Conservation (phyloP, 2,888 invertebrate genomes). For the Drosophila cyrtoloma region DNA sequence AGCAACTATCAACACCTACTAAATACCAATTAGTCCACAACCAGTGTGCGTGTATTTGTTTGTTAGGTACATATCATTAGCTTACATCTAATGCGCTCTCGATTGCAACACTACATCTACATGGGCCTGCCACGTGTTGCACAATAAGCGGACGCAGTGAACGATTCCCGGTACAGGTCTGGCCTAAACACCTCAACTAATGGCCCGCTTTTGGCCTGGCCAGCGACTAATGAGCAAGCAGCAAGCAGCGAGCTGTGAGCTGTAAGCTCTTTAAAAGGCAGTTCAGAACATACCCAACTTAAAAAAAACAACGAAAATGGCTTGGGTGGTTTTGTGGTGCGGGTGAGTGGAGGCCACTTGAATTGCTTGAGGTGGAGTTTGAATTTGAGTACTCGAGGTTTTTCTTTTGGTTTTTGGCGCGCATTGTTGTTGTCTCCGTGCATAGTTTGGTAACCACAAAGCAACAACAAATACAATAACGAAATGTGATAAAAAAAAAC, state of each 20-base stretch:
- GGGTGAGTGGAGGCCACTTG: slow-evolving; percentile 48
- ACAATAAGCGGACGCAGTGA: slow-evolving; percentile 60
- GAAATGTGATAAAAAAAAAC: slow-evolving; percentile 39
- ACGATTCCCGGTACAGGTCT: slow-evolving; percentile 39
- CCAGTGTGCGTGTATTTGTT: slow-evolving; percentile 13
- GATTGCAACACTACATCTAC: slow-evolving; percentile 68
- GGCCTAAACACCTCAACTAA: slow-evolving; percentile 75
- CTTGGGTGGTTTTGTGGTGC: slow-evolving; percentile 12
- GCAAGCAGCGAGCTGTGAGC: slow-evolving; percentile 55
- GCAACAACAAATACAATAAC: slow-evolving; percentile 5
- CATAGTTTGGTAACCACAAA: slow-evolving; percentile 17
- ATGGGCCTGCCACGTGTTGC: slow-evolving; percentile 57
- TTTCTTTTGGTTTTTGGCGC: slow-evolving; percentile 42
- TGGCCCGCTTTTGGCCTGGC: slow-evolving; percentile 54
- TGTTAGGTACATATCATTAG: slow-evolving; percentile 72
- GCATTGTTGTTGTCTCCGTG: slow-evolving; percentile 49
- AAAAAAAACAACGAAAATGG: slow-evolving; percentile 24
- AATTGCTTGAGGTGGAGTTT: slow-evolving; percentile 65
- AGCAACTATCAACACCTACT: slow-evolving; percentile 42
- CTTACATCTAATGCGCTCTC: slow-evolving; percentile 69
- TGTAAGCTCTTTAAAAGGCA: slow-evolving; percentile 69
- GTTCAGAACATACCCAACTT: slow-evolving; percentile 57
- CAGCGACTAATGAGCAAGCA: slow-evolving; percentile 75
- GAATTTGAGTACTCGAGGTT: slow-evolving; percentile 61
- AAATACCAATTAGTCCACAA: slow-evolving; percentile 67